phyloP scores from a whole-genome alignment of 2,888 invertebrate species.

The Calameuta pallipes region DNA sequence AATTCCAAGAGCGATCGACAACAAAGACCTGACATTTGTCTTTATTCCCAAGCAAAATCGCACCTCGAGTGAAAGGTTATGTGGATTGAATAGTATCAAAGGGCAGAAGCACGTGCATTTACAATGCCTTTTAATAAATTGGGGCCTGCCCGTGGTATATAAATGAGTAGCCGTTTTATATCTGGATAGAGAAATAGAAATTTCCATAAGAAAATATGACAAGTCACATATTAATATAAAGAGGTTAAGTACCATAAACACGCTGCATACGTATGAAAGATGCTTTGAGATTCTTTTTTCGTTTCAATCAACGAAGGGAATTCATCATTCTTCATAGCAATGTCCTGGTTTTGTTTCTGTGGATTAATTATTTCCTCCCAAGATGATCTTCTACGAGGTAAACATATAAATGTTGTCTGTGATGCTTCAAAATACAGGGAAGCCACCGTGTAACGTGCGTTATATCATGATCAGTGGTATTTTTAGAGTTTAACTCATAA shows the following conservation, averaged over 20 bases:
- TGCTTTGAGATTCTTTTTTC: too few relatives aligned
- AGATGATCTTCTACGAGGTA: not conserved
- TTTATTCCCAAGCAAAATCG: slow-evolving; percentile 5
- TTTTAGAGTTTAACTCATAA: not conserved
- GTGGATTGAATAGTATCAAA: slow-evolving; percentile 3
- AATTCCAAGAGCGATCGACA: slow-evolving; percentile 4
- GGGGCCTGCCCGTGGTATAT: not conserved
- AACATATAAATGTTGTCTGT: not conserved
- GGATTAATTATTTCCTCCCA: not conserved
- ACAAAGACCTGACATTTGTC: slow-evolving; percentile 7
- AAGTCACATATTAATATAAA: too few relatives aligned
- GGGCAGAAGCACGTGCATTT: slow-evolving; percentile 1
- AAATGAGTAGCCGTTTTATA: not conserved
- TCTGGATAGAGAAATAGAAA: not conserved
- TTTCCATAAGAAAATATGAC: not conserved
- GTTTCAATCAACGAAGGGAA: too few relatives aligned
- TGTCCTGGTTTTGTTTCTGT: not conserved
- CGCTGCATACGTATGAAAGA: too few relatives aligned
- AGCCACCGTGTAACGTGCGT: not conserved
- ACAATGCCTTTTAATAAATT: not conserved
- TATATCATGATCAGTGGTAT: not conserved
- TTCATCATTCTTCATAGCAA: too few relatives aligned
- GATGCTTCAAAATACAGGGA: not conserved
- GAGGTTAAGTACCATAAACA: too few relatives aligned
- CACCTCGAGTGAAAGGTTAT: slow-evolving; percentile 7